Evolutionary conservation across 23 tunicate species (phyloP).

Genomic region (Botrylloides violaceus): DNA sequence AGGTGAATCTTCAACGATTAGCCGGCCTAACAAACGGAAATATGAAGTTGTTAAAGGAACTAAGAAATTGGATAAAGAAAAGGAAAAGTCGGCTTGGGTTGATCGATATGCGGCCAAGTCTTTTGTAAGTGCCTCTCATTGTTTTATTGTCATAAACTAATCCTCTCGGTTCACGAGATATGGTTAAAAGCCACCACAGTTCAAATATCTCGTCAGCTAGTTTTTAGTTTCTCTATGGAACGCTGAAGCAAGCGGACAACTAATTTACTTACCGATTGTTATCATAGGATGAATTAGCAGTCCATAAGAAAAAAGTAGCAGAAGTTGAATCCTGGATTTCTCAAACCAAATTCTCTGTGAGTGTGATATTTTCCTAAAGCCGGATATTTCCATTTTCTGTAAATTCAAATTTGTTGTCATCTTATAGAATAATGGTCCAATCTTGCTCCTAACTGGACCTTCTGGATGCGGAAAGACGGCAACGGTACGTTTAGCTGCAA

Average conservation of each 20-base stretch:
- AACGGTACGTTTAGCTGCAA: conserved; percentile 49
- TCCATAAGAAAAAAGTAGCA: conserved; percentile 76
- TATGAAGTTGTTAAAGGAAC: background rate
- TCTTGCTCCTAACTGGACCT: conserved; percentile 61
- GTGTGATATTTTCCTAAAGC: background rate
- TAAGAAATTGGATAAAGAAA: background rate
- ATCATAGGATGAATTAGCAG: conserved; percentile 67
- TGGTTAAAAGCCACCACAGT: too few relatives aligned
- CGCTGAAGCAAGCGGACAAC: too few relatives aligned
- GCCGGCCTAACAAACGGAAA: background rate
- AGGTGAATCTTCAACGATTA: background rate
- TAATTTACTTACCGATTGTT: conserved; percentile 7
- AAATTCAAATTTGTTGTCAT: background rate
- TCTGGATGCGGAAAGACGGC: conserved; percentile 86
- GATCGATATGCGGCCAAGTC: conserved; percentile 38
- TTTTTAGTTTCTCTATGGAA: too few relatives aligned
- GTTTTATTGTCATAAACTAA: too few relatives aligned
- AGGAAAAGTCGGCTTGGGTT: conserved; percentile 21
- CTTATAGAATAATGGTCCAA: conserved; percentile 43
- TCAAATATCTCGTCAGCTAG: too few relatives aligned
- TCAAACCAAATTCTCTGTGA: conserved; percentile 7
- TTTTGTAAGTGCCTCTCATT: conserved; percentile 40
- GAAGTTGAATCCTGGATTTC: conserved; percentile 76
- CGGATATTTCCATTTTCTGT: background rate
- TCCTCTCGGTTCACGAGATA: too few relatives aligned